Percentiles rank a stretch among this genome's conserved stretches.
Conservation (phyloP, 2,113 vertebrate genomes). For the Nematolebias whitei region DNA sequence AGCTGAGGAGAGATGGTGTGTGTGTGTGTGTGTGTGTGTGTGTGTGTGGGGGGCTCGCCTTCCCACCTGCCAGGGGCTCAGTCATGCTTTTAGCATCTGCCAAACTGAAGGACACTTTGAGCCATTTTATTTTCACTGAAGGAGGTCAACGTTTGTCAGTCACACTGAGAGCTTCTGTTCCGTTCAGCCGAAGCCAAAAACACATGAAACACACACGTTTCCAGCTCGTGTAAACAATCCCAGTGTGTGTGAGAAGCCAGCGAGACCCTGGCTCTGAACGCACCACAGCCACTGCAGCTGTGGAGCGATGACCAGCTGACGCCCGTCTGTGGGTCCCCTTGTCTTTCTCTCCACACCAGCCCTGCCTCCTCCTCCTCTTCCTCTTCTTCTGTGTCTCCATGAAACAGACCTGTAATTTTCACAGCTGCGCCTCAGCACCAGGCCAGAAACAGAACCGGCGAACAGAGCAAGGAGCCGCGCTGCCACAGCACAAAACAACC, state of each 20-base stretch:
- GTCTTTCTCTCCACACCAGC: constrained; percentile 30
- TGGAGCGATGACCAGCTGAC: constrained; percentile 76
- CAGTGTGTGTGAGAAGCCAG: constrained; percentile 65
- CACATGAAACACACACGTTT: constrained; percentile 32
- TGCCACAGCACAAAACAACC: constrained; percentile 27
- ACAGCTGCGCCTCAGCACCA: constrained; percentile 70
- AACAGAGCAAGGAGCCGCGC: neutral
- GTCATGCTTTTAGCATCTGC: constrained; percentile 70
- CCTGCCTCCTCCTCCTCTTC: constrained; percentile 10
- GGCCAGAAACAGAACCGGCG: constrained; percentile 48
- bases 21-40: neutral
- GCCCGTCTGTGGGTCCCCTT: constrained; percentile 48
- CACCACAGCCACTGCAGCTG: constrained; percentile 74
- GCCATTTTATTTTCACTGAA: constrained; percentile 69
- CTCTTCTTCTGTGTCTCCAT: constrained; percentile 62
- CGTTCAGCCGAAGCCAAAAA: constrained; percentile 47
- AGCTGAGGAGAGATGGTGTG: constrained; percentile 31
- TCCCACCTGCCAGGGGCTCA: constrained; percentile 66
- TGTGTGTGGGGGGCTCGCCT: constrained; percentile 18
- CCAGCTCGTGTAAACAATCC: constrained; percentile 61
- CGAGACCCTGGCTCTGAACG: constrained; percentile 56
- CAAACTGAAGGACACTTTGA: constrained; percentile 64
- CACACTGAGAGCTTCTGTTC: constrained; percentile 71
- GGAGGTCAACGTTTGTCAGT: constrained; percentile 61
- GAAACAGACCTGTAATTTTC: constrained; percentile 77